These are phyloP conservation scores for Ophion costatus DNA, from an alignment of 2,888 invertebrate genomes.

Conservation along the genomic window DNA sequence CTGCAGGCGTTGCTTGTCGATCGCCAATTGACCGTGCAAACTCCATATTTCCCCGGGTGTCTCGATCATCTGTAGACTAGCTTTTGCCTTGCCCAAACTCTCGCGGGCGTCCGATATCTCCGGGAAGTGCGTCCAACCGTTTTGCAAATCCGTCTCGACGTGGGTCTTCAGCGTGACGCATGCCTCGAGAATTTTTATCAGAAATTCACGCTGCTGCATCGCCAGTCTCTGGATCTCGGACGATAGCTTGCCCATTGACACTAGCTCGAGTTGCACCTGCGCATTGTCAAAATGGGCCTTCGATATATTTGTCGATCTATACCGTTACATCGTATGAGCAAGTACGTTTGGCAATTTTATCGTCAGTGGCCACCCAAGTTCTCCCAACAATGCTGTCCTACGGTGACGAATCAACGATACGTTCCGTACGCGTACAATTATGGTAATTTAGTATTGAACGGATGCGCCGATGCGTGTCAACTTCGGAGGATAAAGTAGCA, in stretches of 20 bases:
- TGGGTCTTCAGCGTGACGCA: constrained; percentile 90
- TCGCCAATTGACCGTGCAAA: constrained; percentile 86
- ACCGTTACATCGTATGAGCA: not conserved
- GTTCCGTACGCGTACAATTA: not conserved
- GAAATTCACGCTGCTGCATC: constrained; percentile 89
- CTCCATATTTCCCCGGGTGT: constrained; percentile 87
- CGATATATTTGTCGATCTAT: not conserved
- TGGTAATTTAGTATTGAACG: not conserved
- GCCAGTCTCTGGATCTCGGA: constrained; percentile 89
- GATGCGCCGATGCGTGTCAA: not conserved
- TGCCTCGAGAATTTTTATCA: constrained; percentile 90
- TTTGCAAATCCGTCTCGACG: constrained; percentile 90
- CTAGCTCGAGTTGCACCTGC: constrained; percentile 87
- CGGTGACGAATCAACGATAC: not conserved
- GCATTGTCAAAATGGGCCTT: not conserved
- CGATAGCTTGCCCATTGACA: constrained; percentile 88
- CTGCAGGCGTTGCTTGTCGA: constrained; percentile 88
- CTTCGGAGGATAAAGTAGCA: not conserved
- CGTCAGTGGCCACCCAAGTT: not conserved
- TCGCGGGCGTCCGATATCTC: constrained; percentile 89
- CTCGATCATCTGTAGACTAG: constrained; percentile 86
- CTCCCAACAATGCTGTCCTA: not conserved
- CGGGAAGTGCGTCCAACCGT: constrained; percentile 87
- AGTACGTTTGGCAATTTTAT: not conserved
- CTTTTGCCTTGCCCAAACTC: constrained; percentile 86